Evolutionary conservation across 2,797 vertebrate genomes (phyloP).

Genomic region (Spinus pinus): DNA sequence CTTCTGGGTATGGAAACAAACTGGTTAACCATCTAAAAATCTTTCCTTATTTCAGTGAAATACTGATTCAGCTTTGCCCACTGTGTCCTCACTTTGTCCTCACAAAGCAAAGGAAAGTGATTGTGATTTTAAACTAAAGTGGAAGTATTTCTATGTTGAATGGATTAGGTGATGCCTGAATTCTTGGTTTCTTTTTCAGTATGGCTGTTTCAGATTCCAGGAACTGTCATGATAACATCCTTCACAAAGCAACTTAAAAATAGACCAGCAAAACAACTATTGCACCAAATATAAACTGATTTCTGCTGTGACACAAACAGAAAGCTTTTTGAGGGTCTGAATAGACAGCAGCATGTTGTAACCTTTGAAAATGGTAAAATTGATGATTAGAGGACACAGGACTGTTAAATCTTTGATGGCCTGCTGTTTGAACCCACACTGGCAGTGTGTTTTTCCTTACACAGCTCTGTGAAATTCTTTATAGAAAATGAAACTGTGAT

Average conservation of each 20-base stretch:
- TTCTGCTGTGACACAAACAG: slow-evolving; percentile 1
- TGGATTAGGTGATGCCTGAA: slow-evolving; percentile 37
- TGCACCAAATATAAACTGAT: slow-evolving; percentile 10
- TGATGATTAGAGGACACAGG: background rate
- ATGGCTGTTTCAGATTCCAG: slow-evolving; percentile 21
- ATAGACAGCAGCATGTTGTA: background rate
- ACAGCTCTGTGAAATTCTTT: background rate
- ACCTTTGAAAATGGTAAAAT: background rate
- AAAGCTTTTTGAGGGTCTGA: background rate
- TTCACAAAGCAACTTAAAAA: slow-evolving; percentile 59
- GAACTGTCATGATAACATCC: slow-evolving; percentile 1
- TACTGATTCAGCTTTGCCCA: background rate
- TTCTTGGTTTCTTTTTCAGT: slow-evolving; percentile 23
- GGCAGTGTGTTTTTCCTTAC: fast-evolving
- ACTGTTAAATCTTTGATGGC: background rate
- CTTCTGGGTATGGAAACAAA: background rate
- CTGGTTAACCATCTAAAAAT: background rate
- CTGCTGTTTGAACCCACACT: background rate
- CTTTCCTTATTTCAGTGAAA: background rate
- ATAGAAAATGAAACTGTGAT: background rate
- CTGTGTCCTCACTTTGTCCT: slow-evolving; percentile 1
- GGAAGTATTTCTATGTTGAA: slow-evolving; percentile 9
- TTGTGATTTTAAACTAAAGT: slow-evolving; percentile 49
- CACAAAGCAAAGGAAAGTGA: slow-evolving; percentile 31
- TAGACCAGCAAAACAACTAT: background rate